Percentiles rank a stretch among this genome's conserved stretches.
Conservation (phyloP, 2,888 invertebrate species). For the Amphipoea oculea region DNA sequence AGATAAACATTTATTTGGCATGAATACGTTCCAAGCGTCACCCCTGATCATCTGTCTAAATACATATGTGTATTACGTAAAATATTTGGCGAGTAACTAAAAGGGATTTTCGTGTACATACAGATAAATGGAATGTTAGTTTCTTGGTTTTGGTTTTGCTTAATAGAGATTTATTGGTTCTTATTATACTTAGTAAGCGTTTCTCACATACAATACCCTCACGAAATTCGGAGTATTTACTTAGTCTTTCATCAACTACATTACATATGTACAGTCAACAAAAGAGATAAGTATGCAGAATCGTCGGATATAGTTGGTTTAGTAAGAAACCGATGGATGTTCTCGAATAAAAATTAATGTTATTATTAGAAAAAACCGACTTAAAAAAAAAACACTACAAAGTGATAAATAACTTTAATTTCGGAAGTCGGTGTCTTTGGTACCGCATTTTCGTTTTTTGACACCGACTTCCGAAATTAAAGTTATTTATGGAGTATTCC, state of each 20-base stretch:
- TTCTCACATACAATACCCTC: conserved; percentile 14
- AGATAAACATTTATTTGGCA: conserved; percentile 31
- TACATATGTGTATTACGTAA: conserved; percentile 41
- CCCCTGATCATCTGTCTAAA: conserved; percentile 30
- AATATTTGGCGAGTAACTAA: conserved; percentile 50
- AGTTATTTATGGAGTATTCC: too few species aligned
- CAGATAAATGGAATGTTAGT: conserved; percentile 47
- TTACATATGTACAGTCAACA: neutral
- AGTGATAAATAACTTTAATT: too few species aligned
- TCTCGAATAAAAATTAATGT: too few species aligned
- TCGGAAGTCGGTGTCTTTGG: too few species aligned
- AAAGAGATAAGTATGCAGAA: too few species aligned
- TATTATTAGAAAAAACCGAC: too few species aligned
- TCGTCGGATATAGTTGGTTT: too few species aligned
- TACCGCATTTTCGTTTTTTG: too few species aligned
- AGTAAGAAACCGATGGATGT: too few species aligned
- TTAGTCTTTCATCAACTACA: conserved; percentile 15
- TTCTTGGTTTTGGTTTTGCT: conserved; percentile 47
- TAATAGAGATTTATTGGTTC: conserved; percentile 43
- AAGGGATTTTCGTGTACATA: conserved; percentile 50
- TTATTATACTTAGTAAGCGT: conserved; percentile 29
- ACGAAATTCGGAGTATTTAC: conserved; percentile 24
- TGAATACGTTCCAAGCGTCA: conserved; percentile 17
- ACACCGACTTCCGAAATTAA: too few species aligned
- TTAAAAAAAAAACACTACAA: too few species aligned